Percentiles rank a stretch among this genome's conserved stretches.
Conservation (phyloP, 1,140 invertebrate species). For the Hyphantria cunea region DNA sequence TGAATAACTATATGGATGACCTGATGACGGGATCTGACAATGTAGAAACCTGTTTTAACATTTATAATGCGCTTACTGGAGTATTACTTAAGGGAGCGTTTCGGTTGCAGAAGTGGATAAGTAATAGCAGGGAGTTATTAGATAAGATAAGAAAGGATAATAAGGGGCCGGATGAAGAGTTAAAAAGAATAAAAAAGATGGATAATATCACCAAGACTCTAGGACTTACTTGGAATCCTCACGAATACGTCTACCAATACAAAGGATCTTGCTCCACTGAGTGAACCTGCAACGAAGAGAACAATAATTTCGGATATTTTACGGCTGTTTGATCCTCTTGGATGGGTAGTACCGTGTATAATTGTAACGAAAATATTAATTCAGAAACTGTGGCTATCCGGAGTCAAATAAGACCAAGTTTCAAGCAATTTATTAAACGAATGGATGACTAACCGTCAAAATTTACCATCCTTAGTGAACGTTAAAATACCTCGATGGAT, state of each 20-base stretch:
- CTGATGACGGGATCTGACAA: slow-evolving; percentile 20
- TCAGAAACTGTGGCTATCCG: slow-evolving; percentile 47
- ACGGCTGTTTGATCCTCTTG: slow-evolving; percentile 30
- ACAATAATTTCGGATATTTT: slow-evolving; percentile 23
- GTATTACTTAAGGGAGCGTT: slow-evolving; percentile 23
- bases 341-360: slow-evolving; percentile 42
- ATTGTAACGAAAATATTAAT: slow-evolving; percentile 49
- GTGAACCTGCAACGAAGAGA: slow-evolving; percentile 25
- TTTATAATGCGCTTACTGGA: slow-evolving; percentile 6
- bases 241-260: slow-evolving; percentile 19
- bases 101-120: slow-evolving; percentile 38
- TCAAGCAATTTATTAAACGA: background rate
- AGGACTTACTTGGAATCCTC: slow-evolving; percentile 32
- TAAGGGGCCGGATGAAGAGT: background rate
- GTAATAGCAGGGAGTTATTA: slow-evolving; percentile 32
- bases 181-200: slow-evolving; percentile 11
- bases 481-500: background rate
- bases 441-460: background rate
- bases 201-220: slow-evolving; percentile 32
- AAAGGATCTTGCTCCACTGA: slow-evolving; percentile 1
- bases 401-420: background rate
- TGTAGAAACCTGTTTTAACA: slow-evolving; percentile 21
- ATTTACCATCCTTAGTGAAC: background rate
- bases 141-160: slow-evolving; percentile 16
- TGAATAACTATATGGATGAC: slow-evolving; percentile 29